Evolutionary conservation across 2,888 invertebrate genomes (phyloP), one percentile per base, ranked within the genome.

Genomic region (Buathra laborator): DNA sequence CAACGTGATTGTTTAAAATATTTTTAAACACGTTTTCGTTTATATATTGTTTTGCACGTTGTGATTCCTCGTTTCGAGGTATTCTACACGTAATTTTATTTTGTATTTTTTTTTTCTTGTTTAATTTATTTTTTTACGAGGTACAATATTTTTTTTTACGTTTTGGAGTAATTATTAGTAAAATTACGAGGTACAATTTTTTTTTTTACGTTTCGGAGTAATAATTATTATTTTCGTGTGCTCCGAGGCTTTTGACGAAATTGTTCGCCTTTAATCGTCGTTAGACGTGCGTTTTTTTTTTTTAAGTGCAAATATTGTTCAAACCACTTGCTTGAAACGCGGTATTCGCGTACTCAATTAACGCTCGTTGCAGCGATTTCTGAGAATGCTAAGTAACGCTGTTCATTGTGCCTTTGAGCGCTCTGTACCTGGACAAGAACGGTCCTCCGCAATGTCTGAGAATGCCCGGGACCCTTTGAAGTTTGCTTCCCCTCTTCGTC

Each of bases 391-490:
- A 32, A 62, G n/a, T n/a, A 29, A 62, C 62, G 14, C 24, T 29
- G 62, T 29, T 62, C 62, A 62, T 56, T 51, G 51, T 67, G 32
- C 48, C 19, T 37, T 32, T 12, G 4, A 32, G 29, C 9, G 16
- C 5, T 5, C 29, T 70, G 51, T 78, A 51, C 66, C 64, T 66
- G 51, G 32, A 19, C 56, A 79, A 72, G 75, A 24, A 32, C 62
- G 71, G 56, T 19, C 2, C 19, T 56, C 76, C 72, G 3, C 24
- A 48, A 67, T 51, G 72, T 80, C 83, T 72, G 62, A 44, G 46
- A 67, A 37, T 29, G 70, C 46, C n/a, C 12, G 32, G 46, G 74
- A 16, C 62, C 72, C 76, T 81, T 85, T 83, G 59, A 80, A 70
- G 59, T 66, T 24, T 43, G 10, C 53, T 29, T 64, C 62, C 83